A percentile compares a stretch with the other conserved stretches of the same genome.
Evolutionary conservation across 2,797 vertebrate genomes (phyloP).

Genomic region (Trematomus bernacchii): DNA sequence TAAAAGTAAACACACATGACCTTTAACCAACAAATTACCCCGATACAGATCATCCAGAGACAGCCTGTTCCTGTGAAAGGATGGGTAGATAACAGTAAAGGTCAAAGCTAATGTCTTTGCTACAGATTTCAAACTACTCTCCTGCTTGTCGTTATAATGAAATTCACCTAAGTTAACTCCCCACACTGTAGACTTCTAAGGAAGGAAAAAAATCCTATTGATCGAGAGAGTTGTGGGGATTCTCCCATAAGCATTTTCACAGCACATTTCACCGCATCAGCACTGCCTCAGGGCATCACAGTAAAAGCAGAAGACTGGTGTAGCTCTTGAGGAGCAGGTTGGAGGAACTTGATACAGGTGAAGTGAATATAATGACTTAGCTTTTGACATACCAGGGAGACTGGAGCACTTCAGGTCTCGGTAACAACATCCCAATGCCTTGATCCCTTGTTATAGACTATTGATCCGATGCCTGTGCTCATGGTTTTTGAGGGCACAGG

Average conservation of each 20-base stretch:
- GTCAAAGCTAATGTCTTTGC: conserved; percentile 62
- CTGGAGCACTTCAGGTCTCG: conserved; percentile 48
- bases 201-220: conserved; percentile 66
- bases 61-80: conserved; percentile 24
- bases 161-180: conserved; percentile 64
- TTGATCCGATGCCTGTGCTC: conserved; percentile 40
- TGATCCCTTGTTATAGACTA: conserved; percentile 62
- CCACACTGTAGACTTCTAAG: conserved; percentile 60
- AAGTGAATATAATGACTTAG: conserved; percentile 76
- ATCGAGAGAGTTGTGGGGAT: conserved; percentile 66
- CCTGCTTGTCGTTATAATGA: conserved; percentile 59
- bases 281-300: conserved; percentile 73
- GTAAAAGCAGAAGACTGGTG: conserved; percentile 70
- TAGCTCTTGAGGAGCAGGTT: conserved; percentile 64
- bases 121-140: conserved; percentile 58
- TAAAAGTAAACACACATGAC: conserved; percentile 43
- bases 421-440: conserved; percentile 52
- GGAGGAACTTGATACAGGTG: conserved; percentile 70
- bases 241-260: conserved; percentile 75
- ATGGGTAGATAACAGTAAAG: conserved; percentile 60
- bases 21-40: conserved; percentile 20
- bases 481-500: conserved; percentile 28
- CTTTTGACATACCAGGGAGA: conserved; percentile 64
- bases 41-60: conserved; percentile 32
- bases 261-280: conserved; percentile 81